Evolutionary conservation across 2,888 invertebrate genomes (phyloP).

Genomic region (Emmelina monodactyla): DNA sequence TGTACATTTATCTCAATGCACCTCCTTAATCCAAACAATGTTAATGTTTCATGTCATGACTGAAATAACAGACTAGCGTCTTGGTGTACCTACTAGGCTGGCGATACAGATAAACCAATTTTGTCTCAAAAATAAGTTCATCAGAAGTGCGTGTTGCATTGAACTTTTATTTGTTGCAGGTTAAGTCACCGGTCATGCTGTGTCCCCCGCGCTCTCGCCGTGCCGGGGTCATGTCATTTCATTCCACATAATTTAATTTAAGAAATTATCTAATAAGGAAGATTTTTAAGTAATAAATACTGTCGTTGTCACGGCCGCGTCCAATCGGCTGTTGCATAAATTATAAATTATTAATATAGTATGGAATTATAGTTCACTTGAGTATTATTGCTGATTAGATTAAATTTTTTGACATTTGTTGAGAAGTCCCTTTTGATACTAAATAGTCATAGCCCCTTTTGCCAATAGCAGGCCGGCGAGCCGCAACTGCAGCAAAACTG

Average conservation of each 20-base stretch:
- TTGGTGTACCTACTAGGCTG: no score
- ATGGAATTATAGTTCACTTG: slow-evolving; percentile 59
- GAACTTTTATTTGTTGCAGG: slow-evolving; percentile 42
- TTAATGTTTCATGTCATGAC: no score
- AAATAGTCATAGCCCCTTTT: slow-evolving; percentile 27
- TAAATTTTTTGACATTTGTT: slow-evolving; percentile 46
- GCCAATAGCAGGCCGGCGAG: slow-evolving; percentile 17
- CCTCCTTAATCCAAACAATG: no score
- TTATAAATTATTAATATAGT: slow-evolving; percentile 53
- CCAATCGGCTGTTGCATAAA: slow-evolving; percentile 33
- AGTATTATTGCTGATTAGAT: slow-evolving; percentile 63
- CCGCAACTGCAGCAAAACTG: slow-evolving; percentile 21
- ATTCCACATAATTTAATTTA: slow-evolving; percentile 64
- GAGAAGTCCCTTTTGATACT: background rate
- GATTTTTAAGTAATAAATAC: slow-evolving; percentile 49
- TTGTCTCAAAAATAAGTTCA: no score
- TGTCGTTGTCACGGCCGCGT: slow-evolving; percentile 41
- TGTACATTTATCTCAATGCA: no score
- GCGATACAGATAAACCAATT: no score
- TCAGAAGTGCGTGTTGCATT: no score
- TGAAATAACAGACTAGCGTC: no score
- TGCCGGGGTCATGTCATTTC: slow-evolving; percentile 60
- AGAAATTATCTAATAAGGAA: slow-evolving; percentile 56
- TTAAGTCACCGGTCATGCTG: slow-evolving; percentile 60
- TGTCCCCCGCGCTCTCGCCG: slow-evolving; percentile 42